Evolutionary conservation across 2,797 vertebrate species (phyloP).

Genomic region (Pangasius sanitwongsei): DNA sequence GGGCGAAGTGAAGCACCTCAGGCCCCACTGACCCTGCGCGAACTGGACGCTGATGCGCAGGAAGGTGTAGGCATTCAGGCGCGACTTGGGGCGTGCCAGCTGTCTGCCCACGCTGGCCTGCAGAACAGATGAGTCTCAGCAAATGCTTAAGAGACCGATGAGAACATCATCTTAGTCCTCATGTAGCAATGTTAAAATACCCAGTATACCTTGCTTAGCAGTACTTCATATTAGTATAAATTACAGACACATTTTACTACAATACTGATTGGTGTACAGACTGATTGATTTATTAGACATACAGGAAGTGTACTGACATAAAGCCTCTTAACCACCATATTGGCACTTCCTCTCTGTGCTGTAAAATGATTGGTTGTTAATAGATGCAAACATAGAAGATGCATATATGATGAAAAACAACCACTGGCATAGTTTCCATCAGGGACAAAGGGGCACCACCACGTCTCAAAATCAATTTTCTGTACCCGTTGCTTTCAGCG

Average conservation of each 20-base stretch:
- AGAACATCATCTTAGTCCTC: neutral
- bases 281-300: neutral
- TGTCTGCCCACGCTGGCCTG: slow-evolving; percentile 44
- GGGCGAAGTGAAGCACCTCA: slow-evolving; percentile 30
- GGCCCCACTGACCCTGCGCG: slow-evolving; percentile 31
- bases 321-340: neutral
- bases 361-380: neutral
- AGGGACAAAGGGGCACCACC: neutral
- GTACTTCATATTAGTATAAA: neutral
- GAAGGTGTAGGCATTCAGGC: slow-evolving; percentile 33
- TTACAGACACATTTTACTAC: neutral
- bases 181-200: neutral
- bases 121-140: slow-evolving; percentile 47
- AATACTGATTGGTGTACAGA: neutral
- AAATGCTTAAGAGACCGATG: neutral
- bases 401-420: neutral
- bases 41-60: slow-evolving; percentile 23
- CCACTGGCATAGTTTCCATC: neutral
- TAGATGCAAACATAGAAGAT: neutral
- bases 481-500: neutral
- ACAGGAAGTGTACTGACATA: neutral
- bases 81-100: slow-evolving; percentile 38
- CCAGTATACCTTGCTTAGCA: neutral
- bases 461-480: neutral
- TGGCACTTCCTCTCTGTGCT: neutral